Evolutionary conservation across 2,888 invertebrate species (phyloP).

Genomic region (Euzophera pinguis): DNA sequence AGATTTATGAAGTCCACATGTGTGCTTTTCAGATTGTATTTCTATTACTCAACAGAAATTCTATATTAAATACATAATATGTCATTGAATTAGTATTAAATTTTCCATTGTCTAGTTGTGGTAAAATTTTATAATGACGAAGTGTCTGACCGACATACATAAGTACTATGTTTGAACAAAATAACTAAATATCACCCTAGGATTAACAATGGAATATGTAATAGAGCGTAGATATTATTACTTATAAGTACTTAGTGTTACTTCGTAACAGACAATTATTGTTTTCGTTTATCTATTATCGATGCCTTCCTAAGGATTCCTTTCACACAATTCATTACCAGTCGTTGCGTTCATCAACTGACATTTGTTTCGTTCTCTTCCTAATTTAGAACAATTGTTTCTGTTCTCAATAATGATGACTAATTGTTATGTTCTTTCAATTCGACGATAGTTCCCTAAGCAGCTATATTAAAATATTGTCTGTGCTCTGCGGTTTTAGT

Average conservation of each 20-base stretch:
- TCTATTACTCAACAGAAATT: constrained; percentile 52
- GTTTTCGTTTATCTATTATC: neutral
- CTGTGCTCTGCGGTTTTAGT: no score
- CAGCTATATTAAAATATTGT: no score
- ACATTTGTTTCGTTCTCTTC: constrained; percentile 37
- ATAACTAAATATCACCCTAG: no score
- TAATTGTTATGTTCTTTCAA: constrained; percentile 2
- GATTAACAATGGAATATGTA: no score
- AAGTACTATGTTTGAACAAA: no score
- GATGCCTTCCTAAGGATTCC: constrained; percentile 3
- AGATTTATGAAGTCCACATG: constrained; percentile 76
- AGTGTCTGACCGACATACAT: no score
- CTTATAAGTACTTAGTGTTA: no score
- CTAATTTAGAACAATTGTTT: constrained; percentile 52
- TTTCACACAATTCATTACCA: constrained; percentile 14
- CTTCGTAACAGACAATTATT: neutral
- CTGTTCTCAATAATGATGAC: constrained; percentile 23
- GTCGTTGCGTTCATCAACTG: constrained; percentile 31
- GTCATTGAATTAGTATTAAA: no score
- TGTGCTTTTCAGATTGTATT: constrained; percentile 67
- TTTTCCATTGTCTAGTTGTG: no score
- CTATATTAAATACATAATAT: neutral
- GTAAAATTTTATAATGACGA: no score
- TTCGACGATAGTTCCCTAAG: neutral
- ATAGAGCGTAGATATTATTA: no score